Evolutionary conservation across 2,797 vertebrate genomes (phyloP).

Genomic region (Chloroceryle inda): DNA sequence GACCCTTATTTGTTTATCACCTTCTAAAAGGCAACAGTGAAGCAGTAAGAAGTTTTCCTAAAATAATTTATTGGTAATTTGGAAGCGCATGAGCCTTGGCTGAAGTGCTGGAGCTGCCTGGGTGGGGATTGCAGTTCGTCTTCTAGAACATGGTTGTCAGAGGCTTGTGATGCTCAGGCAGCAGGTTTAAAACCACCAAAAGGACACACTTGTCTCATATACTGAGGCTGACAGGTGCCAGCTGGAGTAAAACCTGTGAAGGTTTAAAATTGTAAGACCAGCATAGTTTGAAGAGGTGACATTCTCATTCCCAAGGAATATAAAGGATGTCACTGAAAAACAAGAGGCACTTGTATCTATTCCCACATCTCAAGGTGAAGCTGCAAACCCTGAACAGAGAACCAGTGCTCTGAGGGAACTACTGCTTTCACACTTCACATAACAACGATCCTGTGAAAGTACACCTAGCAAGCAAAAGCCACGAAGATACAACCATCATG

Average conservation of each 20-base stretch:
- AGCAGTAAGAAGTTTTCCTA: neutral
- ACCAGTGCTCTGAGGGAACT: neutral
- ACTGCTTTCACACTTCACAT: neutral
- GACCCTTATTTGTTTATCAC: neutral
- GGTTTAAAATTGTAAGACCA: neutral
- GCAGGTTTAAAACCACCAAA: neutral
- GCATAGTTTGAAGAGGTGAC: neutral
- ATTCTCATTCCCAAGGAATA: neutral
- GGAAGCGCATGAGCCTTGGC: rapidly evolving
- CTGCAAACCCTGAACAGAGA: neutral
- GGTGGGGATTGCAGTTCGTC: neutral
- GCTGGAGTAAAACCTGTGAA: neutral
- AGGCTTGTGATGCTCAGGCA: neutral
- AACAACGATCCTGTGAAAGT: rapidly evolving
- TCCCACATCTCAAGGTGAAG: neutral
- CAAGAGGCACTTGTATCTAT: rapidly evolving
- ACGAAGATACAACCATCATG: neutral
- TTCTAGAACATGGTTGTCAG: neutral
- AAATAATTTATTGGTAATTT: neutral
- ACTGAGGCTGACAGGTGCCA: neutral
- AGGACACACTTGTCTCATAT: neutral
- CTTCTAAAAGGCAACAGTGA: neutral
- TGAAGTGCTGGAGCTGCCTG: neutral
- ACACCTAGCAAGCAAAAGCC: neutral
- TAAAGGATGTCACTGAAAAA: neutral